Evolutionary conservation across 2,113 vertebrate genomes (phyloP).

Genomic region (Ondatra zibethicus): DNA sequence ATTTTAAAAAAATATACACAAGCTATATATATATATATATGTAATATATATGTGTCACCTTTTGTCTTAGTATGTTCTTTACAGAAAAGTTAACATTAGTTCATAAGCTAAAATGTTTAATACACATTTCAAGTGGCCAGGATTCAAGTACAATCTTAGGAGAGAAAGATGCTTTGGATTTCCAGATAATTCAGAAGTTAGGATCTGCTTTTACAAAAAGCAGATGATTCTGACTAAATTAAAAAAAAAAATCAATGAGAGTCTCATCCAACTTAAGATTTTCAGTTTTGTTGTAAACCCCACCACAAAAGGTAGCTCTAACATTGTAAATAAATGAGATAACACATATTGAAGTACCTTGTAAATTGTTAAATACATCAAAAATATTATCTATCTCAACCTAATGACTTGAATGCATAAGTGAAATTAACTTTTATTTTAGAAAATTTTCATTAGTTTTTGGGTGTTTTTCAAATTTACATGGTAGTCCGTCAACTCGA

Average conservation of each 20-base stretch:
- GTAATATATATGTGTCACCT: background rate
- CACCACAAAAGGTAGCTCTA: background rate
- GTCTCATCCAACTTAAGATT: background rate
- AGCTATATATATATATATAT: background rate
- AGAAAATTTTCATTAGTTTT: slow-evolving; percentile 5
- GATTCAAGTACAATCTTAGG: background rate
- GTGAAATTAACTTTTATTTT: background rate
- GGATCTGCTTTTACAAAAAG: background rate
- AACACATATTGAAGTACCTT: background rate
- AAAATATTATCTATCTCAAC: background rate
- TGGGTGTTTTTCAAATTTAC: slow-evolving; percentile 6
- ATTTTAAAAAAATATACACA: background rate
- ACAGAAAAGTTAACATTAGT: background rate
- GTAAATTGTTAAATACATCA: background rate
- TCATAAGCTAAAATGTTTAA: background rate
- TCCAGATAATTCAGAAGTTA: background rate
- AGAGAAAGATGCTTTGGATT: background rate
- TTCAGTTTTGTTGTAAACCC: background rate
- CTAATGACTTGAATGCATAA: background rate
- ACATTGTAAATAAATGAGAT: background rate
- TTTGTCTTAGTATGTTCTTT: background rate
- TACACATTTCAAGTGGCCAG: background rate
- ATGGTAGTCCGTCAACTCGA: background rate
- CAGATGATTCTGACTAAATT: background rate
- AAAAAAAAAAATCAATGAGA: background rate